Conservation (phyloP, 2,888 invertebrate genomes). For the Brenthis daphne region DNA sequence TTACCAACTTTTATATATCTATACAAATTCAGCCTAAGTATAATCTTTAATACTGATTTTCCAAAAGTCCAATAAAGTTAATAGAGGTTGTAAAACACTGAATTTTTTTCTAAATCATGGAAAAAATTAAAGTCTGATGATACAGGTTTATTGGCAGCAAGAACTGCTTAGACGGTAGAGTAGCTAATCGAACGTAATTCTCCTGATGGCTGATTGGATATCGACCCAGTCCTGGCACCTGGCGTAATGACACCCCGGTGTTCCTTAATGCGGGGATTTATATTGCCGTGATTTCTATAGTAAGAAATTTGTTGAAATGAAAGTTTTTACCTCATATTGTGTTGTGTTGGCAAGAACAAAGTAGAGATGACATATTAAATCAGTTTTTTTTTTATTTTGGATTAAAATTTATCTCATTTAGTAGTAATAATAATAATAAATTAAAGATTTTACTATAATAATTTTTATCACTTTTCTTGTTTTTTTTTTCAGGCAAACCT, state of each 20-base stretch:
- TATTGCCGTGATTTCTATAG: not conserved
- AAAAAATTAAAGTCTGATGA: slow-evolving; percentile 9
- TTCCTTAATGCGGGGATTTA: slow-evolving; percentile 49
- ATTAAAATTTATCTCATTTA: too few relatives aligned
- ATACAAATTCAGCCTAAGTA: not conserved
- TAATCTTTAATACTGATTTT: too few relatives aligned
- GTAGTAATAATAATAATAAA: too few relatives aligned
- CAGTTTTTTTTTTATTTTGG: too few relatives aligned
- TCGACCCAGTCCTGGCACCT: slow-evolving; percentile 63
- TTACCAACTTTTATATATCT: too few relatives aligned
- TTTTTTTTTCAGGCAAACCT: too few relatives aligned
- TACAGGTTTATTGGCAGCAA: slow-evolving; percentile 51
- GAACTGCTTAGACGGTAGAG: slow-evolving; percentile 58
- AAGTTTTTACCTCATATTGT: not conserved
- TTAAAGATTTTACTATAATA: too few relatives aligned
- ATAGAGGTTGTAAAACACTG: not conserved
- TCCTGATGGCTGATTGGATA: slow-evolving; percentile 71
- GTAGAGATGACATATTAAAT: not conserved
- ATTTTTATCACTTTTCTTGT: too few relatives aligned
- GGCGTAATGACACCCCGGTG: slow-evolving; percentile 48
- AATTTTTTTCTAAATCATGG: not conserved
- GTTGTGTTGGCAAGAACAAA: not conserved
- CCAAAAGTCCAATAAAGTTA: not conserved
- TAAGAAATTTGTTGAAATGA: slow-evolving; percentile 11
- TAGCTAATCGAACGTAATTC: slow-evolving; percentile 74